Percentiles rank a stretch among this genome's conserved stretches.
Evolutionary conservation across 1,140 invertebrate species (phyloP).

Genomic region (Popillia japonica): DNA sequence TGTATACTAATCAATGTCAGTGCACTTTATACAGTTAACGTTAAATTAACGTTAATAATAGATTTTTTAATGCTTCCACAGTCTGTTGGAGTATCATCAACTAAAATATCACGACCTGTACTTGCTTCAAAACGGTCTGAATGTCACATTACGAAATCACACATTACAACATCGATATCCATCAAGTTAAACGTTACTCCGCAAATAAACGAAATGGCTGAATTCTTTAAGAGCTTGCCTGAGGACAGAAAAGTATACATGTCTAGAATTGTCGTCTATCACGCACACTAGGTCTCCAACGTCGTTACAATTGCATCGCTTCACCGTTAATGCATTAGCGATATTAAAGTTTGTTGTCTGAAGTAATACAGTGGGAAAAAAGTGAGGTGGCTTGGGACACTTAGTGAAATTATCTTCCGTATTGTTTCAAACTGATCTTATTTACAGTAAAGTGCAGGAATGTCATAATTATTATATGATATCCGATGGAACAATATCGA

Average conservation of each 20-base stretch:
- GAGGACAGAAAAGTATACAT: background rate
- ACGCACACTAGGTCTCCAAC: background rate
- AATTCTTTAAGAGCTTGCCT: background rate
- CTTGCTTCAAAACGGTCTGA: too few species aligned
- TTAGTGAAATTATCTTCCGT: background rate
- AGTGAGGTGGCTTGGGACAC: background rate
- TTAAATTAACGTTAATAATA: too few species aligned
- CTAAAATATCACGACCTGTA: too few species aligned
- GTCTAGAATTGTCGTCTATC: background rate
- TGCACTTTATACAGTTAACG: too few species aligned
- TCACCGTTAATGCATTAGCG: background rate
- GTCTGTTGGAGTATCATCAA: too few species aligned
- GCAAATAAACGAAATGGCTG: background rate
- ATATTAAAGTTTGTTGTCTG: background rate
- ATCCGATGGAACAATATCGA: background rate
- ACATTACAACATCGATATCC: too few species aligned
- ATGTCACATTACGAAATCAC: too few species aligned
- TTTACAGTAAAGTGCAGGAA: background rate
- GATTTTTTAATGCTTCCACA: too few species aligned
- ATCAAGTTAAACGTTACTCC: too few species aligned
- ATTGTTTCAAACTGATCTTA: background rate
- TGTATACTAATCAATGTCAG: background rate
- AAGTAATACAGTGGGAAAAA: slow-evolving; percentile 1
- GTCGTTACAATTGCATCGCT: background rate
- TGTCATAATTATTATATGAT: background rate